These are phyloP conservation scores for Tauraco erythrolophus DNA, from an alignment of 2,113 vertebrate genomes.

Conservation along the genomic window DNA sequence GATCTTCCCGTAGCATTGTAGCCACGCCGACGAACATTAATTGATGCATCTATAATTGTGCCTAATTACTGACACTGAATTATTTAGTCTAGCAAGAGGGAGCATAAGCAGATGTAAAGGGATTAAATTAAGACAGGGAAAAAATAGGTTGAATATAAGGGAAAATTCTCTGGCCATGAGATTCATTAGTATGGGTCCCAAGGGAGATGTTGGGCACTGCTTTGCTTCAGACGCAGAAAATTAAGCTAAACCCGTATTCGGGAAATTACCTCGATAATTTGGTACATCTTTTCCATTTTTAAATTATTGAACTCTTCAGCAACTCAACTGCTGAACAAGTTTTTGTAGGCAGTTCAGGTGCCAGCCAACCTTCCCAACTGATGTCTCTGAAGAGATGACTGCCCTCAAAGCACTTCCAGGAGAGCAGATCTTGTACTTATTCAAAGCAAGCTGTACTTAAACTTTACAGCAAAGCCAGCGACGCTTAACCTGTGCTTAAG, in stretches of 20 bases:
- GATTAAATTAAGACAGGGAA: conserved; percentile 62
- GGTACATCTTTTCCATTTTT: neutral
- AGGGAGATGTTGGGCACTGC: conserved; percentile 21
- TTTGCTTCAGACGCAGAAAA: conserved; percentile 41
- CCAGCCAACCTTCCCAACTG: neutral
- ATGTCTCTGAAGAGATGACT: neutral
- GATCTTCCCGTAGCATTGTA: neutral
- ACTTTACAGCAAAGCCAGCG: neutral
- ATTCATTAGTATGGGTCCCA: conserved; percentile 55
- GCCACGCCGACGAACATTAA: neutral
- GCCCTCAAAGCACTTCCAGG: neutral
- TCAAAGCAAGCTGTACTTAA: conserved; percentile 19
- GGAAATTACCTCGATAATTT: conserved; percentile 50
- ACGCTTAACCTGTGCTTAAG: neutral
- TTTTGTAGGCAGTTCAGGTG: conserved; percentile 15
- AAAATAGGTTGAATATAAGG: conserved; percentile 47
- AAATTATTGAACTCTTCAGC: conserved; percentile 20
- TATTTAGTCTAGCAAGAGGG: conserved; percentile 58
- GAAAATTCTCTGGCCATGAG: conserved; percentile 31
- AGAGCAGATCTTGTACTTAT: neutral
- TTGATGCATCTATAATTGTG: conserved; percentile 53
- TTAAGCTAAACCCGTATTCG: conserved; percentile 18
- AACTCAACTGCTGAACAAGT: neutral
- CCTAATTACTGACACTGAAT: conserved; percentile 54
- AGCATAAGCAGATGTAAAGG: conserved; percentile 62